Conservation (phyloP, 2,888 invertebrate genomes). For the Drosophila putrida region DNA sequence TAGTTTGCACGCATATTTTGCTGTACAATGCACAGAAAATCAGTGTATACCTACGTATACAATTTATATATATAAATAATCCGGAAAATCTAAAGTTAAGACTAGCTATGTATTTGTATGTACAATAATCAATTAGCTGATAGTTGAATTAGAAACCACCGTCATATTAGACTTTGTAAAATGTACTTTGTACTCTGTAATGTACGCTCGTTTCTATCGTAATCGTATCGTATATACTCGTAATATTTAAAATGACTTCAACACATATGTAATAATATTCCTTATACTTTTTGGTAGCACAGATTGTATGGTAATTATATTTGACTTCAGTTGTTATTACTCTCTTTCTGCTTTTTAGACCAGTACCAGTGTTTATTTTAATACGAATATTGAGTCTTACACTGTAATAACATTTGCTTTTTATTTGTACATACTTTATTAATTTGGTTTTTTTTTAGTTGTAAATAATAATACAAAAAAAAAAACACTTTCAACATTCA, state of each 20-base stretch:
- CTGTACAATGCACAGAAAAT: conserved; percentile 64
- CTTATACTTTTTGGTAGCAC: conserved; percentile 23
- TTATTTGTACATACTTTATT: conserved; percentile 7
- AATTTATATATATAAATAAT: conserved; percentile 6
- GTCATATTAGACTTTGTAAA: conserved; percentile 78
- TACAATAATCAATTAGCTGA: conserved; percentile 60
- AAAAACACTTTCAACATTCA: neutral
- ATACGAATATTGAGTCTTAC: neutral
- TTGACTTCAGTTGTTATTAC: conserved; percentile 7
- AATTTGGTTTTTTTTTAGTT: conserved; percentile 27
- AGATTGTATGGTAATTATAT: conserved; percentile 13
- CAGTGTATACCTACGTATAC: conserved; percentile 18
- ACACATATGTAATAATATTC: conserved; percentile 20
- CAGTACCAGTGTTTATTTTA: conserved; percentile 1
- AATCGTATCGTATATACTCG: conserved; percentile 33
- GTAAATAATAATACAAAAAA: conserved; percentile 23
- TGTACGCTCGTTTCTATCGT: conserved; percentile 53
- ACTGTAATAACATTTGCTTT: conserved; percentile 8
- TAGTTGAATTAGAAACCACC: conserved; percentile 79
- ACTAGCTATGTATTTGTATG: conserved; percentile 24
- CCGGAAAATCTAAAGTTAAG: conserved; percentile 17
- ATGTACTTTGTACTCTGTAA: conserved; percentile 60
- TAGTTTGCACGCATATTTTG: conserved; percentile 68
- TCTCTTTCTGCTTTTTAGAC: conserved; percentile 13
- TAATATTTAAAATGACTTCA: conserved; percentile 37